These are phyloP conservation scores for Caenorhabditis tropicalis DNA, from an alignment of 1,140 invertebrate species.

Conservation along the genomic window DNA sequence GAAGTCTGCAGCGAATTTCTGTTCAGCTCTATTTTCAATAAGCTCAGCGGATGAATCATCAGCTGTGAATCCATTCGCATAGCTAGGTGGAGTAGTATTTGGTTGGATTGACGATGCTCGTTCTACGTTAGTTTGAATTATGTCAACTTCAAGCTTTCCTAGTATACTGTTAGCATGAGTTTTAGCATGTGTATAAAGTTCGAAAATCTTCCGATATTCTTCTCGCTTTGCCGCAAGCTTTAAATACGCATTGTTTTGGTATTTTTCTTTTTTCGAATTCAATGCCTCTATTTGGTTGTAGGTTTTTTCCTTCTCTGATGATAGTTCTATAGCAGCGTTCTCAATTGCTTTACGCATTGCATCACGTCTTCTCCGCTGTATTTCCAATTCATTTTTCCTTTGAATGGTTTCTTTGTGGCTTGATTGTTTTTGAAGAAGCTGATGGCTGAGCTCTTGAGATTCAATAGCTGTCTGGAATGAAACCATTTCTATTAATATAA, in stretches of 20 bases:
- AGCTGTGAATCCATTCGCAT: neutral
- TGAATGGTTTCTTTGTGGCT: constrained; percentile 47
- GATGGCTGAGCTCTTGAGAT: constrained; percentile 50
- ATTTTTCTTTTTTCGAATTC: constrained; percentile 18
- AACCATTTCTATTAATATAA: no score
- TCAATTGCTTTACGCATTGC: constrained; percentile 17
- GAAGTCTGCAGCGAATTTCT: no score
- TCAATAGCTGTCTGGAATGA: constrained; percentile 35
- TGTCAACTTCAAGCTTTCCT: neutral
- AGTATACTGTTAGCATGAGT: constrained; percentile 29
- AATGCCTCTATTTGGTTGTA: neutral
- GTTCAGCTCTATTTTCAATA: no score
- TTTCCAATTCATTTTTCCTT: constrained; percentile 23
- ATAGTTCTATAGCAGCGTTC: constrained; percentile 5
- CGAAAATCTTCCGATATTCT: constrained; percentile 13
- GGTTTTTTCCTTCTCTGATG: neutral
- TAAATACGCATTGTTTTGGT: neutral
- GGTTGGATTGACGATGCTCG: neutral
- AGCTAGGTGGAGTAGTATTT: neutral
- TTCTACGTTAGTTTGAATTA: neutral
- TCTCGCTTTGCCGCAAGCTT: constrained; percentile 15
- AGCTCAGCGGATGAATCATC: no score
- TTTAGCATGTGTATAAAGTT: constrained; percentile 20
- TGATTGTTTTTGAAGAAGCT: constrained; percentile 52
- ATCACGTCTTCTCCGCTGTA: neutral